A percentile compares a stretch with the other conserved stretches of the same genome.
These are phyloP conservation scores for Amiota minor DNA, from an alignment of 2,888 invertebrate species.

Conservation along the genomic window DNA sequence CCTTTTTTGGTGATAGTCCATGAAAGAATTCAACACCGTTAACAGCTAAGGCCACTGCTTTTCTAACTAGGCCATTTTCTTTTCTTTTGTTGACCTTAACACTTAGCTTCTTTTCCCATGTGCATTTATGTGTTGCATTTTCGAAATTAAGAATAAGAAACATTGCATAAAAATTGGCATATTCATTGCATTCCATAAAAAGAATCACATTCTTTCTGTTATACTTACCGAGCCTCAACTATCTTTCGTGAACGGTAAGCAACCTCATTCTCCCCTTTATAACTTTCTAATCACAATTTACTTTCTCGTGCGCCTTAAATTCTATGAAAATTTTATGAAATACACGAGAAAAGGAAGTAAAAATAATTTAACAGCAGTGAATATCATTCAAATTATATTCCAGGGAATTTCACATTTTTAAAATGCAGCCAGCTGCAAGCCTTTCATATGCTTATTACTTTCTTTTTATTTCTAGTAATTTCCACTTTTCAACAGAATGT, in stretches of 20 bases:
- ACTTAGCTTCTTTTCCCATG: too few species aligned
- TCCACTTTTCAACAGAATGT: background rate
- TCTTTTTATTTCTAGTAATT: background rate
- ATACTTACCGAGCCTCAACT: background rate
- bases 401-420: constrained; percentile 1
- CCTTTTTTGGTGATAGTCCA: too few species aligned
- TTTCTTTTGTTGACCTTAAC: background rate
- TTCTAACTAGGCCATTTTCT: background rate
- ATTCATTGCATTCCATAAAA: too few species aligned
- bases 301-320: background rate
- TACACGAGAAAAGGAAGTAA: background rate
- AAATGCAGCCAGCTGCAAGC: background rate
- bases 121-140: background rate
- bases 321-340: background rate
- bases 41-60: background rate
- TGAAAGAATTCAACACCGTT: background rate
- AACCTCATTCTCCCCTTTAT: background rate
- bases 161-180: background rate
- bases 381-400: constrained; percentile 6
- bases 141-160: background rate
- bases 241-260: background rate
- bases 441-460: background rate
- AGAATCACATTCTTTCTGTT: background rate
- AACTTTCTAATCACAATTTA: background rate
- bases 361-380: background rate